Evolutionary conservation across 2,113 vertebrate species (phyloP).

Genomic region (Aramus guarauna): DNA sequence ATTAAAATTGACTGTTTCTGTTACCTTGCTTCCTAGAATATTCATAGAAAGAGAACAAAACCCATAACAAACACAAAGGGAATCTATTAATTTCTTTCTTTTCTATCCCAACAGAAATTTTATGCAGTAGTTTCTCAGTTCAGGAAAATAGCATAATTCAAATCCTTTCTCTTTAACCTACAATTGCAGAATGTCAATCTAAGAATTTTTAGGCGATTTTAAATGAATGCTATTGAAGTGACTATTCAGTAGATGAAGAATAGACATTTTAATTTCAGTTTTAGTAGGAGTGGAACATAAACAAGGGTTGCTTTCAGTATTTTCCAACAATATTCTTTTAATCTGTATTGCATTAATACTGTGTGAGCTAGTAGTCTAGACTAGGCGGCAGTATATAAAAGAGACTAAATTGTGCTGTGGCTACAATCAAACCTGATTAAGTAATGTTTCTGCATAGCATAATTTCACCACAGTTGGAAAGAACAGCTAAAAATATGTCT

Average conservation of each 20-base stretch:
- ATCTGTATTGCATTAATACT: constrained; percentile 41
- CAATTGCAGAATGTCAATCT: constrained; percentile 36
- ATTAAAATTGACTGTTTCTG: not conserved
- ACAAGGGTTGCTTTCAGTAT: constrained; percentile 50
- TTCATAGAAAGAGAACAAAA: not conserved
- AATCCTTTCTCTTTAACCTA: not conserved
- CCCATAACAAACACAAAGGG: not conserved
- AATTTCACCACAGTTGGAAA: constrained; percentile 32
- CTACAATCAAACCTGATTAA: constrained; percentile 66
- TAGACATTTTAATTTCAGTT: constrained; percentile 61
- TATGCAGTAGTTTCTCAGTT: not conserved
- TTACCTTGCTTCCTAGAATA: constrained; percentile 5
- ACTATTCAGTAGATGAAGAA: constrained; percentile 54
- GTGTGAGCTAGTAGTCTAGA: constrained; percentile 54
- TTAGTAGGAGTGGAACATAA: constrained; percentile 47
- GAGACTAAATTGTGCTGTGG: constrained; percentile 44
- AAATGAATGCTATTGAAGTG: constrained; percentile 35
- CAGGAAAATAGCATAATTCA: not conserved
- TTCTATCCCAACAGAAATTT: not conserved
- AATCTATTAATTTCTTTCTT: not conserved
- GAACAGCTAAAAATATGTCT: not conserved
- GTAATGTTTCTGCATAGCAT: constrained; percentile 44
- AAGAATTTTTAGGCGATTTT: constrained; percentile 19
- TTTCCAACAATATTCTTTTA: constrained; percentile 56
- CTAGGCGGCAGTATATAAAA: constrained; percentile 29